These are phyloP conservation scores for Sebastes itinus DNA, from an alignment of 2,797 vertebrate species.

Conservation along the genomic window DNA sequence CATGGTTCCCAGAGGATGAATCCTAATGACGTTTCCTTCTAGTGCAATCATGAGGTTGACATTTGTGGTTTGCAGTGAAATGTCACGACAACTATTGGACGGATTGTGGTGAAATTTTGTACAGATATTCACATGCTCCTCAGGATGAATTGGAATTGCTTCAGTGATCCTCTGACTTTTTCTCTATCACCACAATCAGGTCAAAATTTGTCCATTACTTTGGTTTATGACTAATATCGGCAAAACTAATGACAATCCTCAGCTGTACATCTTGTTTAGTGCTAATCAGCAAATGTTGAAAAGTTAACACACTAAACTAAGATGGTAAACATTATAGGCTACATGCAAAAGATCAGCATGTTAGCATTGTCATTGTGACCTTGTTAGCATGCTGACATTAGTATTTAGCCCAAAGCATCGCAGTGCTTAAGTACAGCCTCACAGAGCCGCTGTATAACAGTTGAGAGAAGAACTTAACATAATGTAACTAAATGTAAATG, in stretches of 20 bases:
- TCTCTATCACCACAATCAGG: background rate
- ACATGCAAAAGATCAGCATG: no score
- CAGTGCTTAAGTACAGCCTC: background rate
- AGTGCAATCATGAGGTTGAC: background rate
- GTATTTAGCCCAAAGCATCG: background rate
- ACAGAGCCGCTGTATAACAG: background rate
- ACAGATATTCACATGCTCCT: background rate
- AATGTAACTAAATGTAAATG: background rate
- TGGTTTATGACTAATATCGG: background rate
- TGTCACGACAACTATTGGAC: background rate
- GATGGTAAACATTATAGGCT: no score
- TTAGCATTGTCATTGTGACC: background rate
- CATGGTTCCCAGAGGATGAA: background rate
- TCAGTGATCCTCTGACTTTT: background rate
- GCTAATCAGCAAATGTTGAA: background rate
- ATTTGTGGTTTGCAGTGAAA: background rate
- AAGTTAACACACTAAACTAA: background rate
- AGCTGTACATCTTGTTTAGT: background rate
- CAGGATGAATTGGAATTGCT: background rate
- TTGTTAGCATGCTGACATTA: background rate
- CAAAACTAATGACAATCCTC: background rate
- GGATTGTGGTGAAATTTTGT: background rate
- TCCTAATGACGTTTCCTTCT: background rate
- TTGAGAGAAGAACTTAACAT: background rate
- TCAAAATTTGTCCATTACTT: background rate